Conservation (phyloP, 1,140 invertebrate species). For the Frieseomelitta varia region DNA sequence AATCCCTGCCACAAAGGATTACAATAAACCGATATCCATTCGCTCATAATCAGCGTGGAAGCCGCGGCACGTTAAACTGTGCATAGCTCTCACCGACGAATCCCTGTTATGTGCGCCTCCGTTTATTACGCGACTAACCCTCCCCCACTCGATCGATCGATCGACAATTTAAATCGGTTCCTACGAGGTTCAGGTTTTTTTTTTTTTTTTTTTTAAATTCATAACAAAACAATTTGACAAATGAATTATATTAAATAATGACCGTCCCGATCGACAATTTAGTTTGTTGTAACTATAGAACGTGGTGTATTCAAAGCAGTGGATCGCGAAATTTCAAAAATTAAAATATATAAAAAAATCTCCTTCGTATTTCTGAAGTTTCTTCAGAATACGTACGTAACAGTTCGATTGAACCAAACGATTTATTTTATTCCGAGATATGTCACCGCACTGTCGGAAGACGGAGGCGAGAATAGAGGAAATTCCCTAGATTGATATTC, state of each 20-base stretch:
- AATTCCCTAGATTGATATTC: background rate
- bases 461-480: background rate
- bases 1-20: conserved; percentile 53
- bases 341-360: no score
- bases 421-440: no score
- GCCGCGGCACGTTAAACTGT: conserved; percentile 25
- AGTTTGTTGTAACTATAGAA: no score
- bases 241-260: no score
- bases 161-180: background rate
- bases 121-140: conserved; percentile 10
- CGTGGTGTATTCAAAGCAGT: no score
- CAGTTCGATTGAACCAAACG: no score
- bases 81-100: conserved; percentile 41
- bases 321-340: no score
- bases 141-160: background rate
- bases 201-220: background rate
- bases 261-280: no score
- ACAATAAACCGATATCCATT: conserved; percentile 57
- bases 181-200: background rate
- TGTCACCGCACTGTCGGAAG: no score
- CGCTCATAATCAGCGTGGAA: conserved; percentile 54
- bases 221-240: background rate
- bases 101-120: conserved; percentile 22
- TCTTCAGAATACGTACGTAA: no score
- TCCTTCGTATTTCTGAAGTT: no score